Percentiles rank a stretch among this genome's conserved stretches.
Conservation (phyloP, 2,888 invertebrate species). For the Panorpa germanica region DNA sequence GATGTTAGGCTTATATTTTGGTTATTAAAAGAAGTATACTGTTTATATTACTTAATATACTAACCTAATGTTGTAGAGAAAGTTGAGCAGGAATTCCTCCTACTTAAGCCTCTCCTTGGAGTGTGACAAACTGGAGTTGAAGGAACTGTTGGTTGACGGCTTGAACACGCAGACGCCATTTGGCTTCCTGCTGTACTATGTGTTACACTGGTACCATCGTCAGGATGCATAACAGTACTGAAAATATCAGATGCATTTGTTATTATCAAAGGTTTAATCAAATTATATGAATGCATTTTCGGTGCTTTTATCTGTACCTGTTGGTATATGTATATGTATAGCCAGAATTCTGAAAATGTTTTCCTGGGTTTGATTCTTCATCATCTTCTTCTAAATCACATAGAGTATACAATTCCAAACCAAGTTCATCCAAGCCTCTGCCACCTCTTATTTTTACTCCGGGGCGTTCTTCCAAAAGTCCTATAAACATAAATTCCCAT, state of each 20-base stretch:
- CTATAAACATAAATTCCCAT: too few relatives aligned
- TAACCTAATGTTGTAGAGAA: conserved; percentile 50
- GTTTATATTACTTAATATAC: conserved; percentile 58
- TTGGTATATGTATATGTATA: conserved; percentile 77
- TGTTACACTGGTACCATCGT: conserved; percentile 56
- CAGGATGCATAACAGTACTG: conserved; percentile 78
- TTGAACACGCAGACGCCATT: conserved; percentile 45
- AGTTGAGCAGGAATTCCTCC: conserved; percentile 63
- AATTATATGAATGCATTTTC: too few relatives aligned
- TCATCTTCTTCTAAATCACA: conserved; percentile 62
- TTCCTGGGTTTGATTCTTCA: conserved; percentile 46
- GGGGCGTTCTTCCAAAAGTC: conserved; percentile 71
- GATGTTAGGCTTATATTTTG: too few relatives aligned
- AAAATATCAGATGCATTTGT: conserved; percentile 4
- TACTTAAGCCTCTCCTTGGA: conserved; percentile 35
- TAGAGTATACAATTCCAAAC: conserved; percentile 41
- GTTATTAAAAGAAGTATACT: too few relatives aligned
- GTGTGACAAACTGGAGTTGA: conserved; percentile 22
- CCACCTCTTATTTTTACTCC: conserved; percentile 75
- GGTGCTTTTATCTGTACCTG: too few relatives aligned
- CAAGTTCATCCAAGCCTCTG: conserved; percentile 52
- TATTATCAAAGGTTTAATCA: too few relatives aligned
- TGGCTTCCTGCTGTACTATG: conserved; percentile 38
- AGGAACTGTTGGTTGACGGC: conserved; percentile 23
- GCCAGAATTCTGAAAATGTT: conserved; percentile 55